phyloP scores from a whole-genome alignment of 2,888 invertebrate species.

The Steinernema carpocapsae region DNA sequence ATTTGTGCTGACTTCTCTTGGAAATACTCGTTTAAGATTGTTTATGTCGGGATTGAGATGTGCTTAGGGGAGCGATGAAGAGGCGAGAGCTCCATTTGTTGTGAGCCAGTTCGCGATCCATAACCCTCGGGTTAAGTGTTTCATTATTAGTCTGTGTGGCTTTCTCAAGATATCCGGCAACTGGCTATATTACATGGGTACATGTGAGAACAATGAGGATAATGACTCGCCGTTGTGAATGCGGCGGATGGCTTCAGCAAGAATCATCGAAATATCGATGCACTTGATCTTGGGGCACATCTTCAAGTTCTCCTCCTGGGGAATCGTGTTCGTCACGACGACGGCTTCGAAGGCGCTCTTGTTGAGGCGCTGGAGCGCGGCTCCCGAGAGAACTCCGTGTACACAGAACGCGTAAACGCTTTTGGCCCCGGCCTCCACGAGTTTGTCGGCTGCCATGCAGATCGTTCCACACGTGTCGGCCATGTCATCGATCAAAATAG shows the following conservation, averaged over 20 bases:
- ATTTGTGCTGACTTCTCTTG: no score
- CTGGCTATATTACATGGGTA: conserved; percentile 76
- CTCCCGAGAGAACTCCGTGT: conserved; percentile 91
- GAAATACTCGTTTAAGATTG: no score
- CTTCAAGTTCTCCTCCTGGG: conserved; percentile 89
- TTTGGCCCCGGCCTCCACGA: conserved; percentile 42
- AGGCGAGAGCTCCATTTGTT: no score
- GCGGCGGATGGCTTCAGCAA: conserved; percentile 95
- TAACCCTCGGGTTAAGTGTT: no score
- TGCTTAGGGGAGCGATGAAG: no score
- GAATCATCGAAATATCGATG: conserved; percentile 98
- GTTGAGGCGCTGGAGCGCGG: conserved; percentile 86
- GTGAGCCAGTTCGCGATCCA: no score
- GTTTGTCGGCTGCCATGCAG: conserved; percentile 88
- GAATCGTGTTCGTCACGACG: conserved; percentile 91
- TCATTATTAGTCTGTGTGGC: no score
- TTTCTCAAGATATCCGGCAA: no score
- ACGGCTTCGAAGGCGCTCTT: conserved; percentile 89
- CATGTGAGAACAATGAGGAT: conserved; percentile 95
- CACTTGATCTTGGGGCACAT: conserved; percentile 88
- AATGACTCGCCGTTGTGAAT: conserved; percentile 98
- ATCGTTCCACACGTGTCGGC: conserved; percentile 93
- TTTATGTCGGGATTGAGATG: no score
- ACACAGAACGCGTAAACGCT: conserved; percentile 86
- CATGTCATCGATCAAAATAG: conserved; percentile 93